Conservation (phyloP, 2,113 vertebrate genomes). For the Semnornis frantzii region DNA sequence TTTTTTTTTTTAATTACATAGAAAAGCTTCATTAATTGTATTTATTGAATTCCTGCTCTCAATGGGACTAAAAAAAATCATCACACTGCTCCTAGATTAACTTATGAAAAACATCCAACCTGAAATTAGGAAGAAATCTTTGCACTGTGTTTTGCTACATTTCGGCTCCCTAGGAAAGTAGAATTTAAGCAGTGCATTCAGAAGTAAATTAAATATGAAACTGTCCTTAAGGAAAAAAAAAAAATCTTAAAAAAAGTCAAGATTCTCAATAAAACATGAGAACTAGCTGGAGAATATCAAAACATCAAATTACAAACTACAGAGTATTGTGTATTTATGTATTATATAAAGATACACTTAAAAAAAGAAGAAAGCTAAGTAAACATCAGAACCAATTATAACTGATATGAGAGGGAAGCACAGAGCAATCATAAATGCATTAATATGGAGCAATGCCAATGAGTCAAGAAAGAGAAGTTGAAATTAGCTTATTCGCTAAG, state of each 20-base stretch:
- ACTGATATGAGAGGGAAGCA: not conserved
- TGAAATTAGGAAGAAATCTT: not conserved
- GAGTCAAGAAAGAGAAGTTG: not conserved
- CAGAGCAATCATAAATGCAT: not conserved
- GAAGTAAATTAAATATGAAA: not conserved
- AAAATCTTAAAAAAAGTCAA: not conserved
- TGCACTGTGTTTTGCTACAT: not conserved
- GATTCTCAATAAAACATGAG: not conserved
- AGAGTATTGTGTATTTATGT: not conserved
- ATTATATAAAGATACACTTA: not conserved
- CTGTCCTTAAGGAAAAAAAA: not conserved
- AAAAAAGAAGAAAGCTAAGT: not conserved
- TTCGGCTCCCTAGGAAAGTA: not conserved
- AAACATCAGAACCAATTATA: not conserved
- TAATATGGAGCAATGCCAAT: not conserved
- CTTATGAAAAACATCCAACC: not conserved
- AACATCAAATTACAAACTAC: not conserved
- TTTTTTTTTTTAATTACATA: not conserved
- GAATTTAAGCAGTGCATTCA: not conserved
- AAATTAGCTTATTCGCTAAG: not conserved
- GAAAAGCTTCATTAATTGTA: not conserved
- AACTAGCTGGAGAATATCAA: not conserved
- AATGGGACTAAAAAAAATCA: too few relatives aligned
- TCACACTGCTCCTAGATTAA: not conserved
- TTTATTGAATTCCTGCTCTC: not conserved